Percentiles rank a stretch among this genome's conserved stretches.
phyloP scores from a whole-genome alignment of 2,113 vertebrate species.

The Litocranius walleri region DNA sequence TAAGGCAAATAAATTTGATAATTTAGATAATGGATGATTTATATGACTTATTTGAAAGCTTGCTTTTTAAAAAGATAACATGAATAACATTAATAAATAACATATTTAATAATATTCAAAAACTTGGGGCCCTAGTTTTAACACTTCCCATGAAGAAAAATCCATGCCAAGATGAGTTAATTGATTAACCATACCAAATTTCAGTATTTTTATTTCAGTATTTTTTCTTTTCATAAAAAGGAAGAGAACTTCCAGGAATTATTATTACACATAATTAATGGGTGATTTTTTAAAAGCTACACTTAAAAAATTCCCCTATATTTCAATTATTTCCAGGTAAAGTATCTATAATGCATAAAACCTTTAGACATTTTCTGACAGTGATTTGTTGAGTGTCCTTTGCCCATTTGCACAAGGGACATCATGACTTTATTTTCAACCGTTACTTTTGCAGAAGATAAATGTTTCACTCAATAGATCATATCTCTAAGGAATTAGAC shows the following conservation, averaged over 20 bases:
- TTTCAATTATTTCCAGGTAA: background rate
- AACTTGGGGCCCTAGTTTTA: background rate
- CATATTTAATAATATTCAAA: background rate
- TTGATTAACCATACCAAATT: background rate
- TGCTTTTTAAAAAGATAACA: background rate
- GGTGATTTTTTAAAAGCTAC: background rate
- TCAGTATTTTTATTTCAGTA: background rate
- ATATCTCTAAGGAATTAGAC: too few relatives aligned
- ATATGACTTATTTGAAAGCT: background rate
- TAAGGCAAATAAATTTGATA: background rate
- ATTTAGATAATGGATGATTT: background rate
- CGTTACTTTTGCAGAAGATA: slow-evolving; percentile 50
- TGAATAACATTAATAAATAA: background rate
- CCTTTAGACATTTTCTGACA: slow-evolving; percentile 25
- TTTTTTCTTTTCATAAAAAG: slow-evolving; percentile 10
- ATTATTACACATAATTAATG: background rate
- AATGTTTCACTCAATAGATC: background rate
- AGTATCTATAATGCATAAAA: slow-evolving; percentile 34
- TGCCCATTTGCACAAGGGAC: background rate
- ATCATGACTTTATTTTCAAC: slow-evolving; percentile 50
- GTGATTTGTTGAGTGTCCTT: slow-evolving; percentile 3
- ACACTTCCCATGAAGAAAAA: background rate
- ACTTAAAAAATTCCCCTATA: background rate
- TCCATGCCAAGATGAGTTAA: background rate
- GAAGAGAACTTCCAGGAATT: background rate